Base-by-base conservation (phyloP, 2,888 invertebrate species). In the Pandemis corylana region DNA sequence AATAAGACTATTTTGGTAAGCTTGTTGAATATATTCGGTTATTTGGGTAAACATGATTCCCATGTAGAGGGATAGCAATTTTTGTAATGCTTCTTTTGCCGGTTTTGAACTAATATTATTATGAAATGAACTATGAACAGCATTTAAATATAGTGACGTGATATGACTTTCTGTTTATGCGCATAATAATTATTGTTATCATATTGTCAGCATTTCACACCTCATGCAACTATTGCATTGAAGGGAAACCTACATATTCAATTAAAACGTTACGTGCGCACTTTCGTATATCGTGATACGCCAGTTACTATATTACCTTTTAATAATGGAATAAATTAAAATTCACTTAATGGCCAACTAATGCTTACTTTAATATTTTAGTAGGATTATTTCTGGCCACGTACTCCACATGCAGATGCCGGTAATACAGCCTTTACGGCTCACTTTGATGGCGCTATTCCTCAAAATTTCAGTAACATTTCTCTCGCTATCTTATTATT, bases 401-500 rank as follows among this genome's bases (percentile, higher is more conserved):
- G 65, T 65, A 65, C 66, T 70, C 69, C 51, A 70, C 70, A 67
- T 75, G 74, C 74, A 74, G 74, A 70, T 70, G 59, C 65, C 42
- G 66, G 66, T 66, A 70, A 75, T 70, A 70, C 70, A 66, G 61
- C 70, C 74, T 74, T 69, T 70, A 75, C 70, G 70, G 74, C 70
- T 70, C 74, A 75, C 74, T 75, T 75, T 75, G 74, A 75, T 70
- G 70, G 70, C 53, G 70, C 61, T 53, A 67, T 75, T 70, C 66
- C 66, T 70, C 74, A 75, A 70, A 75, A 70, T 70, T 62, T 70
- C 70, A 62, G 74, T 67, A 75, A 53, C 61, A 75, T 75, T 75
- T 75, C 74, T 66, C 74, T 70, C 44, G 74, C 70, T 70, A 75
- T 75, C 74, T 75, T 75, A 75, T 75, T 75, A 75, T 75, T 75